A percentile compares a stretch with the other conserved stretches of the same genome.
phyloP scores from a whole-genome alignment of 2,113 vertebrate species.

The Vulpes lagopus region DNA sequence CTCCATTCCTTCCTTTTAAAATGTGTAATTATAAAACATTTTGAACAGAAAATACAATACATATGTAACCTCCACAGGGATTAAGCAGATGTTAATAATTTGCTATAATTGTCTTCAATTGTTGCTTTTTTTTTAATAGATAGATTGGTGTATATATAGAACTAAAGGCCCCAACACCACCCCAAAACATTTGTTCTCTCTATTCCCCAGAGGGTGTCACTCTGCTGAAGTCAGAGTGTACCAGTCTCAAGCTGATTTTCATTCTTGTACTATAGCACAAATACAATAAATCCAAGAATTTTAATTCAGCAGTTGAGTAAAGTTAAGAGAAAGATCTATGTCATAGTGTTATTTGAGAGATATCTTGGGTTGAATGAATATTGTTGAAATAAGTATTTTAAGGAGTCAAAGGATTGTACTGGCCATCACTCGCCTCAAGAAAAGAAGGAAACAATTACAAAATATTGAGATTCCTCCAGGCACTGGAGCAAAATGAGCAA shows the following conservation, averaged over 20 bases:
- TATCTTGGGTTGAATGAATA: background rate
- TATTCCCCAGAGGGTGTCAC: rapidly evolving
- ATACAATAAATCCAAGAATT: background rate
- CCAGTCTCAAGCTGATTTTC: background rate
- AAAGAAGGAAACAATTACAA: background rate
- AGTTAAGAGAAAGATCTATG: background rate
- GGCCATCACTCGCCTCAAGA: background rate
- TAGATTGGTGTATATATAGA: background rate
- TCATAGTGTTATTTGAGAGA: background rate
- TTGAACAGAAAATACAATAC: slow-evolving; percentile 46
- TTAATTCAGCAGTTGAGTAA: background rate
- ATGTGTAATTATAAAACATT: slow-evolving; percentile 40
- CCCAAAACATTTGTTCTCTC: background rate
- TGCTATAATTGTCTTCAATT: background rate
- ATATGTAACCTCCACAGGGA: background rate
- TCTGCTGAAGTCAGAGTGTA: background rate
- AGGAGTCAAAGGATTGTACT: background rate
- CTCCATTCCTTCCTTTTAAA: background rate
- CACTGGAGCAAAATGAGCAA: background rate
- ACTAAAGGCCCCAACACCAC: background rate
- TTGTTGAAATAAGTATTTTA: background rate
- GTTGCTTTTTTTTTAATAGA: background rate
- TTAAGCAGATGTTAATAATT: slow-evolving; percentile 38
- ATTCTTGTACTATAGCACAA: background rate
- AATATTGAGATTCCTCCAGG: background rate